Base-by-base conservation (phyloP, 2,113 vertebrate species). In the Mormoops blainvillei region DNA sequence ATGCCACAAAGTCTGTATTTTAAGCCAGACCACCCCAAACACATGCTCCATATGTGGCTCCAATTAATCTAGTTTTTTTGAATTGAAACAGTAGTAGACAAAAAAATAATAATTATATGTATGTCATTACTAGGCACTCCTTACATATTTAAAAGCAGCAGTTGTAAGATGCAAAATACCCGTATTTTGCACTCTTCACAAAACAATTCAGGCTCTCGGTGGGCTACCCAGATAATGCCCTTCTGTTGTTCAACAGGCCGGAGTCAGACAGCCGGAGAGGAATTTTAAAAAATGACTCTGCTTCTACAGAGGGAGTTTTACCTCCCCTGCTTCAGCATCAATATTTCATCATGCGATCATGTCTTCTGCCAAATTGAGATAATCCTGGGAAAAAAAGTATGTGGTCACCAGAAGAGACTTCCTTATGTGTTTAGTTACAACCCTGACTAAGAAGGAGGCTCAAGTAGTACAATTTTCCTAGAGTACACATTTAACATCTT, bases 331-430 rank as follows among this genome's bases (percentile, higher is more conserved):
- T 61, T 43, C 31, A 41, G 10, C 28, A 92, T 56, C 91, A 58
- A 89, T 96, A 88, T 91, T 82, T 95, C 43, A 93, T 94, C 90
- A 88, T 91, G n/a, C n/a, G 33, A 93, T 94, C 68, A 80, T 67
- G 50, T 83, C 86, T 95, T 83, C 43, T 90, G 70, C 78, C 91
- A 96, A 93, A 92, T 19, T 89, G 82, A 95, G 19, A 95, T 93
- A 91, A 97, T 87, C 65, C 71, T 88, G 26, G 8, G 67, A 41
- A 73, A 36, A 85, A 85, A 83, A 93, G 63, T 83, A n/a, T 15
- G 3, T 61, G 2, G 43, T 19, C 3, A 52, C 38, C 22, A 31
- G 54, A 88, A 93, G 41, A 82, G 2, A 3, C 33, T 67, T 70
- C 28, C 50, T 24, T 90, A 13, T 74, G 16, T 68, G 63, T 74